These are phyloP conservation scores for Hipposideros larvatus DNA, from an alignment of 2,797 vertebrate genomes.

Conservation along the genomic window DNA sequence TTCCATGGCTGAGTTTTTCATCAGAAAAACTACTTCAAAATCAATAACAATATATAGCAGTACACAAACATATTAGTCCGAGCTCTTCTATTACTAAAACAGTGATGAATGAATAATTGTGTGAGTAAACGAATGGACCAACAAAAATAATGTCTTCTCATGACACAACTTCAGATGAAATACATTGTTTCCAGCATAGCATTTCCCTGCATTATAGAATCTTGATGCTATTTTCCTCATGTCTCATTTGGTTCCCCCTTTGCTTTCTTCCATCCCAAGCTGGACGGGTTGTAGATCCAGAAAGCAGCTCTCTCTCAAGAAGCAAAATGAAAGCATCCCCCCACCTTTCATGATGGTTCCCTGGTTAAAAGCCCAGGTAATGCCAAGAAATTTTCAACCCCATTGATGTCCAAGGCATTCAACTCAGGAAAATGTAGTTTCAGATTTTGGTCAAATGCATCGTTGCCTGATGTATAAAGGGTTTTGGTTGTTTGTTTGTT, in stretches of 20 bases:
- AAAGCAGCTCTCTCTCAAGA: background rate
- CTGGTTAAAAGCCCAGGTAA: background rate
- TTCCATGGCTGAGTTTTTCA: background rate
- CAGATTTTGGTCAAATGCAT: background rate
- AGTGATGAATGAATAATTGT: background rate
- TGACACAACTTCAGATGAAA: background rate
- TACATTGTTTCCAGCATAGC: background rate
- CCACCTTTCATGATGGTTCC: fast-evolving
- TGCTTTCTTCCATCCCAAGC: background rate
- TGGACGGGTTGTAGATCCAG: background rate
- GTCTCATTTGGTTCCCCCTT: background rate
- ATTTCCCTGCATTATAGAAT: background rate
- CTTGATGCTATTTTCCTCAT: background rate
- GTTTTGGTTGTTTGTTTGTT: background rate
- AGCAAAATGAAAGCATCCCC: background rate
- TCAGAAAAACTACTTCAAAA: conserved; percentile 21
- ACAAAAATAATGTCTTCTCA: background rate
- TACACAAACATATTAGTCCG: background rate
- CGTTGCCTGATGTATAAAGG: background rate
- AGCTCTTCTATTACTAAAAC: background rate
- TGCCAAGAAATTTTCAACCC: background rate
- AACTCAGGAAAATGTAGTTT: background rate
- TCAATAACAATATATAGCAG: background rate
- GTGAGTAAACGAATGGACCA: background rate
- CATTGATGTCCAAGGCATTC: background rate